Evolutionary conservation across 2,113 vertebrate species (phyloP).

Genomic region (Chloropsis cyanopogon): DNA sequence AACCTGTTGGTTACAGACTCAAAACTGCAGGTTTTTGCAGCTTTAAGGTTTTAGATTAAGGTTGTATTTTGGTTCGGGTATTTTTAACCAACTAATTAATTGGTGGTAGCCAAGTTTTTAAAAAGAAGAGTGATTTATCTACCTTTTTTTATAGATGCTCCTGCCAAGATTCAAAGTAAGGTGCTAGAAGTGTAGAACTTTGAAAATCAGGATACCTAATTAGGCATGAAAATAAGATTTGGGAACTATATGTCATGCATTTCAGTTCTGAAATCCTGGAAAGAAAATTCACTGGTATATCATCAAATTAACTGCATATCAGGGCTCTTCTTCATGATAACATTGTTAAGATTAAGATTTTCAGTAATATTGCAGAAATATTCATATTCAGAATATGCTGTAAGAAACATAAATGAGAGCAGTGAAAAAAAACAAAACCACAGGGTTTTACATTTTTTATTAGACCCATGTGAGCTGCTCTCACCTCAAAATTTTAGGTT

Average conservation of each 20-base stretch:
- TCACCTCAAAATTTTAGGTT: not conserved
- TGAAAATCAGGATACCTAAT: not conserved
- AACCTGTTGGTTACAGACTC: not conserved
- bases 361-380: not conserved
- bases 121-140: not conserved
- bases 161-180: not conserved
- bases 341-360: not conserved
- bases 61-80: not conserved
- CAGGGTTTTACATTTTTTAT: not conserved
- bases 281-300: not conserved
- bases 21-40: not conserved
- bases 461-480: not conserved
- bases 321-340: not conserved
- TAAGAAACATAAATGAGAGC: not conserved
- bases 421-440: too few relatives aligned
- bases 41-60: not conserved
- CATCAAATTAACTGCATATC: not conserved
- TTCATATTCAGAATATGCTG: not conserved
- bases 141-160: not conserved
- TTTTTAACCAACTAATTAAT: not conserved
- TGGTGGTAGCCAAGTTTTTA: not conserved
- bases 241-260: not conserved
- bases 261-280: not conserved
- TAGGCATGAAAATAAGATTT: not conserved
- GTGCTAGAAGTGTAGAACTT: not conserved